Evolutionary conservation across 23 tunicate species (phyloP).

Genomic region (Botrylloides violaceus): DNA sequence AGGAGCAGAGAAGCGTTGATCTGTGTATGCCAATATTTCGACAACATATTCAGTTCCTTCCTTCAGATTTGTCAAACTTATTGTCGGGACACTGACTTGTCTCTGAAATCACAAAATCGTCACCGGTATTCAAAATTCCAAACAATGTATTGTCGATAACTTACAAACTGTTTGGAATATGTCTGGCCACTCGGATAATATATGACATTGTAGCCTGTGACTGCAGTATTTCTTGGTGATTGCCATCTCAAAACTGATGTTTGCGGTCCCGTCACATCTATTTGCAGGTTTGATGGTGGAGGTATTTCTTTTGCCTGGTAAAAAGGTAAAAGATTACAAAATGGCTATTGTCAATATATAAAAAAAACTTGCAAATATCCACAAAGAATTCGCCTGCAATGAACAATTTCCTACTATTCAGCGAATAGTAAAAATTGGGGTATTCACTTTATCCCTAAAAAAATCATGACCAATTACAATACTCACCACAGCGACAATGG

Average conservation of each 20-base stretch:
- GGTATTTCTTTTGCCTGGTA: slow-evolving; percentile 5
- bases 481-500: background rate
- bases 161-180: slow-evolving; percentile 3
- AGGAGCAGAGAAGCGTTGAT: slow-evolving; percentile 1
- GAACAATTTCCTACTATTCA: background rate
- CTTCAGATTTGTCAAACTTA: background rate
- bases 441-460: too few species aligned
- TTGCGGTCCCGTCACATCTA: background rate
- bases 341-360: background rate
- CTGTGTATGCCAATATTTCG: slow-evolving; percentile 6
- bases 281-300: slow-evolving; percentile 3
- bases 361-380: too few species aligned
- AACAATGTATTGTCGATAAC: background rate
- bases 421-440: background rate
- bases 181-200: background rate
- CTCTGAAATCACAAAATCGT: slow-evolving; percentile 1
- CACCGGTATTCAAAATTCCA: background rate
- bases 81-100: background rate
- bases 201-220: slow-evolving; percentile 5
- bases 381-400: background rate
- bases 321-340: too few species aligned
- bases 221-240: background rate
- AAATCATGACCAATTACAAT: too few species aligned
- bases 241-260: slow-evolving; percentile 13
- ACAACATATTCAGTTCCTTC: slow-evolving; percentile 11